phyloP scores from a whole-genome alignment of 2,113 vertebrate species.

The Oryzias woworae region DNA sequence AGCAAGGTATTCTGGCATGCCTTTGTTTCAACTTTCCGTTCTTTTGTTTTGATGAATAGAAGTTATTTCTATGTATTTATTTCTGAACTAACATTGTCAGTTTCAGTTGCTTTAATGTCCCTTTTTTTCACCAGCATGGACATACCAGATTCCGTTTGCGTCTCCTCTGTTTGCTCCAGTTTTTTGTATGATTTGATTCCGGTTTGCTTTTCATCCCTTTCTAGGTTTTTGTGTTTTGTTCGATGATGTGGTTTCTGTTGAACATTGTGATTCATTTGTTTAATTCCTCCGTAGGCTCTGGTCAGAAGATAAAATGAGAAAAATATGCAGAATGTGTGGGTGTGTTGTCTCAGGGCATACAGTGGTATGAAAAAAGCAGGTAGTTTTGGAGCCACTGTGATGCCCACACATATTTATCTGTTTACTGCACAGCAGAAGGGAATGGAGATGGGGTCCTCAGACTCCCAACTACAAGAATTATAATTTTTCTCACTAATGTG shows the following conservation, averaged over 20 bases:
- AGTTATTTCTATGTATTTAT: slow-evolving; percentile 75
- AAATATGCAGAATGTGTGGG: slow-evolving; percentile 70
- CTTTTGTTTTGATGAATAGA: slow-evolving; percentile 74
- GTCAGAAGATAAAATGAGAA: slow-evolving; percentile 73
- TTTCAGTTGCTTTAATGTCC: slow-evolving; percentile 83
- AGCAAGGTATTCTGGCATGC: slow-evolving; percentile 83
- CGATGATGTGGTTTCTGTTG: slow-evolving; percentile 77
- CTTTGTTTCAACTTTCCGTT: slow-evolving; percentile 80
- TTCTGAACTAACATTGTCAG: slow-evolving; percentile 83
- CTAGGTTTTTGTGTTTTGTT: slow-evolving; percentile 84
- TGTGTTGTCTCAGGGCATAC: slow-evolving; percentile 62
- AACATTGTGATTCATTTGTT: slow-evolving; percentile 77
- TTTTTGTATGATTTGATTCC: slow-evolving; percentile 79
- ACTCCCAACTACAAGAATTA: slow-evolving; percentile 54
- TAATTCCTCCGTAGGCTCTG: slow-evolving; percentile 77
- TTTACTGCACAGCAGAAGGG: slow-evolving; percentile 63
- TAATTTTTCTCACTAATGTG: slow-evolving; percentile 47
- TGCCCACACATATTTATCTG: slow-evolving; percentile 61
- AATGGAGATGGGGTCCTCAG: slow-evolving; percentile 62
- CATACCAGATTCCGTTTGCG: slow-evolving; percentile 83
- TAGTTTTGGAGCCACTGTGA: slow-evolving; percentile 63
- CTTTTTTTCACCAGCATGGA: slow-evolving; percentile 85
- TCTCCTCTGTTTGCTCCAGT: slow-evolving; percentile 81
- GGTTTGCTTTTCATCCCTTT: slow-evolving; percentile 82
- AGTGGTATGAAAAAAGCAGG: slow-evolving; percentile 58